Evolutionary conservation across 2,797 vertebrate species (phyloP), one percentile per base, ranked within the genome.

Genomic region (Scleropages formosus): DNA sequence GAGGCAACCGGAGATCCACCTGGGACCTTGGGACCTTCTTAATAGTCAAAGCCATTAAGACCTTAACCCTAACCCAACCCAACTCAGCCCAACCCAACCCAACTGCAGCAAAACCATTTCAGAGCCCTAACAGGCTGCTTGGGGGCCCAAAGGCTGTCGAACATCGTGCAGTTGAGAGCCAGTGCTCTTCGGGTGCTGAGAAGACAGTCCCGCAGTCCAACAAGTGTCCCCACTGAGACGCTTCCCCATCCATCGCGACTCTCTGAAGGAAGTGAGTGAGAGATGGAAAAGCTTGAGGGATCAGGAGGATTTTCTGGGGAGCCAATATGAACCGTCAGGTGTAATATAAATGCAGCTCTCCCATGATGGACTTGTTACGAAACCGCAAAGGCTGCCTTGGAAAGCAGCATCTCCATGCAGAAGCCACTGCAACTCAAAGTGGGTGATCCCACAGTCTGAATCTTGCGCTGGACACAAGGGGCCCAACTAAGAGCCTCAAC

Each of bases 321-420:
- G 11, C 20, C 22, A 51, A 53, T 70, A 15, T 8, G 47, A 51
- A 56, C 68, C 13, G 8, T 31, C 67, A 27, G 9, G 56, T 24
- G 16, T 20, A 56, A 27, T 11, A 12, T 27, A 22, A n/a, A 70
- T 70, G 47, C 22, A 26, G 22, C 49, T 22, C 49, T 26, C 16
- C 68, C 68, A 70, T n/a, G 13, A 70, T 53, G 49, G 46, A 9
- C 27, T 70, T 70, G 22, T 70, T 51, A 47, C 53, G 26, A 47
- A 58, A 26, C 51, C 1, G 1, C 24, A 15, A 22, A 24, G 51
- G 18, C 49, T 51, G 49, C 31, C 31, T 39, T 2, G 2, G 31
- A 39, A 39, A 16, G 68, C 18, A 24, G 49, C 11, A 44, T 44
- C 65, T 67, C 22, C 65, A 67, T 44, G 20, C 44, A 47, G 10